A percentile compares a stretch with the other conserved stretches of the same genome.
Conservation (phyloP, 2,113 vertebrate genomes). For the Xiphophorus maculatus region DNA sequence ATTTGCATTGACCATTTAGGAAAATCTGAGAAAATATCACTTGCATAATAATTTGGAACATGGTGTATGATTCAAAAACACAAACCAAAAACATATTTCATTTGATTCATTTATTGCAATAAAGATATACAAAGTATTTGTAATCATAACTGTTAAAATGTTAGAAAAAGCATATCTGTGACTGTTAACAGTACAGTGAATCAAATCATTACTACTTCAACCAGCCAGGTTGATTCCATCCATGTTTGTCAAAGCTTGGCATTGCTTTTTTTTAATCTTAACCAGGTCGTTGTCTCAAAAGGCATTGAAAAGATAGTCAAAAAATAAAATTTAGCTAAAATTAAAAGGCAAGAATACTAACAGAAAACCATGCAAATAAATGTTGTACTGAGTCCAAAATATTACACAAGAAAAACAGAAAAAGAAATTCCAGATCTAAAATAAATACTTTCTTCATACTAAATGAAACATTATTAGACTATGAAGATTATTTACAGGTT, state of each 20-base stretch:
- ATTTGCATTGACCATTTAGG: too few relatives aligned
- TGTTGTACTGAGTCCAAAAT: conserved; percentile 57
- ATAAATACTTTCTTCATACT: conserved; percentile 73
- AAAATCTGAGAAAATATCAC: too few relatives aligned
- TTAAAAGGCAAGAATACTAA: conserved; percentile 46
- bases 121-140: conserved; percentile 93
- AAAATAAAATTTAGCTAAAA: conserved; percentile 59
- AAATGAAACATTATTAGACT: conserved; percentile 57
- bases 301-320: conserved; percentile 85
- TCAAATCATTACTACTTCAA: conserved; percentile 89
- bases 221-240: conserved; percentile 72
- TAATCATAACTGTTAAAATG: conserved; percentile 90
- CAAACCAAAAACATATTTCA: conserved; percentile 32
- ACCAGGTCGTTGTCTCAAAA: conserved; percentile 79
- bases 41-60: too few relatives aligned
- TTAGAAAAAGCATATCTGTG: conserved; percentile 94
- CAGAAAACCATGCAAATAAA: conserved; percentile 72
- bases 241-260: conserved; percentile 57
- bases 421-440: conserved; percentile 65
- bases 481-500: conserved; percentile 77
- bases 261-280: conserved; percentile 64
- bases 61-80: background rate
- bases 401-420: conserved; percentile 19
- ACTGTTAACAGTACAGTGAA: conserved; percentile 90
- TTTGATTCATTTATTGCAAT: conserved; percentile 84